phyloP scores from a whole-genome alignment of 92 coral and sea anemone species.

The Plumapathes pennacea region DNA sequence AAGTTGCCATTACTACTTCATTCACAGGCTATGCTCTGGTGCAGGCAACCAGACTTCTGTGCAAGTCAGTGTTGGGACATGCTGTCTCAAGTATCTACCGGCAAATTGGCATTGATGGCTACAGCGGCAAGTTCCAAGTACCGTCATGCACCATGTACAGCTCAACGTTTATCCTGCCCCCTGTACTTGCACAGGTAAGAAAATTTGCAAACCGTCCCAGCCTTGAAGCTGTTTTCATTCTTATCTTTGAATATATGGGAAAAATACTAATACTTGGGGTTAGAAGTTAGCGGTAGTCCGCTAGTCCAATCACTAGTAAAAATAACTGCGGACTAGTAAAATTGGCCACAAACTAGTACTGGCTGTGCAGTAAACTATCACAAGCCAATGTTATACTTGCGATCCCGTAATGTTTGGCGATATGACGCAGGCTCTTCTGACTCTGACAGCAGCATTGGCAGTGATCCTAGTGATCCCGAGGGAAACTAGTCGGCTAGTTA shows the following conservation, averaged over 20 bases:
- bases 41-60: slow-evolving; percentile 58
- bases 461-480: no score
- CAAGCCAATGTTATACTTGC: no score
- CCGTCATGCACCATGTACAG: no score
- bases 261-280: no score
- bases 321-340: background rate
- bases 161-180: slow-evolving; percentile 87
- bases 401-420: no score
- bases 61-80: slow-evolving; percentile 67
- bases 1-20: background rate
- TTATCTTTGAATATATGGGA: no score
- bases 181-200: slow-evolving; percentile 70
- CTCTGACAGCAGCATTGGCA: no score
- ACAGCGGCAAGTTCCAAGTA: slow-evolving; percentile 60
- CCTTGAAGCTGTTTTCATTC: background rate
- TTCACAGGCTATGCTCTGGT: slow-evolving; percentile 71
- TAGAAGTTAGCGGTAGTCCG: background rate
- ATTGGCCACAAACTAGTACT: background rate
- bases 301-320: background rate
- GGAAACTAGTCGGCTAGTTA: no score
- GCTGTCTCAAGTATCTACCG: slow-evolving; percentile 64
- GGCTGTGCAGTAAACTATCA: no score
- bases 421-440: no score
- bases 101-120: slow-evolving; percentile 69
- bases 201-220: background rate